These are phyloP conservation scores for Pavo muticus DNA, from an alignment of 2,113 vertebrate species.

Conservation along the genomic window DNA sequence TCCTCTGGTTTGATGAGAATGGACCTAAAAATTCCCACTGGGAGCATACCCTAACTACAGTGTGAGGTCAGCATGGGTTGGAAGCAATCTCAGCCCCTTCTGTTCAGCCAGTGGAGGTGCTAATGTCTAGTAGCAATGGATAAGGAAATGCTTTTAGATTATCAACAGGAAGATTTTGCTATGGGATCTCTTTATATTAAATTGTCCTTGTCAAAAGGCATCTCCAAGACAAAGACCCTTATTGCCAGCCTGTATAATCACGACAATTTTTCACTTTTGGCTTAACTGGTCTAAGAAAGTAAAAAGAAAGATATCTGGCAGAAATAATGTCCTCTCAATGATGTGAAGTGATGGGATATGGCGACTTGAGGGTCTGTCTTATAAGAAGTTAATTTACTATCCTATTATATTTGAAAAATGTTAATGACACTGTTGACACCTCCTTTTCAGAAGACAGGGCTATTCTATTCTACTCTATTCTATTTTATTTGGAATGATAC, in stretches of 20 bases:
- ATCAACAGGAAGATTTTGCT: background rate
- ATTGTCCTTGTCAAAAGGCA: background rate
- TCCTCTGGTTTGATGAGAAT: background rate
- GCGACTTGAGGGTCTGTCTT: background rate
- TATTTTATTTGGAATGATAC: background rate
- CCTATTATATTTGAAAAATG: background rate
- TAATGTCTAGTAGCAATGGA: accelerated
- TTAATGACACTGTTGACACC: background rate
- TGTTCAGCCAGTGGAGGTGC: background rate
- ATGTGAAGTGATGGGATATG: background rate
- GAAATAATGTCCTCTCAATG: background rate
- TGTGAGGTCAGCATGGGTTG: background rate
- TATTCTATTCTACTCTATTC: background rate
- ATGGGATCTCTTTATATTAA: background rate
- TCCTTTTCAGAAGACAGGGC: conserved; percentile 1
- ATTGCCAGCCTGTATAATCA: background rate
- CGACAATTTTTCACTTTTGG: background rate
- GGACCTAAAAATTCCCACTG: background rate
- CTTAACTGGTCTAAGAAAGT: background rate
- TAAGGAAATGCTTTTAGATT: background rate
- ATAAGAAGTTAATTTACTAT: background rate
- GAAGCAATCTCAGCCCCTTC: background rate
- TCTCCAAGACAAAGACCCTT: background rate
- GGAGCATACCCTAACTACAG: background rate
- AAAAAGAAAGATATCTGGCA: background rate